These are phyloP conservation scores for Mantis religiosa DNA, from an alignment of 2,888 invertebrate species.

Conservation along the genomic window DNA sequence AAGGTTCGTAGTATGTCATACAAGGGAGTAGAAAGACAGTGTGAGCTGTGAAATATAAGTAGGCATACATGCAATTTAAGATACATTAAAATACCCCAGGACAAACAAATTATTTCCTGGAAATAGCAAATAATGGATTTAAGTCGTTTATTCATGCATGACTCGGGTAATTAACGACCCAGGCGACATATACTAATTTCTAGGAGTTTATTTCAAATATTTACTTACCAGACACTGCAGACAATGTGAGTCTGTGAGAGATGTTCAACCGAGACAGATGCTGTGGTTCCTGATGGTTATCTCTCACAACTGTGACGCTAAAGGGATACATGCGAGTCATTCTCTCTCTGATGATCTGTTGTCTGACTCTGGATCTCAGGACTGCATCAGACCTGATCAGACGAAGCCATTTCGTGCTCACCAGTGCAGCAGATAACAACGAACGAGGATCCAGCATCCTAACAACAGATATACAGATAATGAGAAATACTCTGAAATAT, in stretches of 20 bases:
- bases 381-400: constrained; percentile 10
- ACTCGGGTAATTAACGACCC: too few relatives aligned
- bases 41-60: too few relatives aligned
- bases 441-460: constrained; percentile 18
- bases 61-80: too few relatives aligned
- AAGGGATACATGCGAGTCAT: not conserved
- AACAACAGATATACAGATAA: not conserved
- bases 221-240: not conserved
- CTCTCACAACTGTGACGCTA: not conserved
- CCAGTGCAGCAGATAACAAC: constrained; percentile 14
- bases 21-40: too few relatives aligned
- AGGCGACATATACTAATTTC: too few relatives aligned
- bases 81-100: too few relatives aligned
- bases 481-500: not conserved
- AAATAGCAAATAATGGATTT: too few relatives aligned
- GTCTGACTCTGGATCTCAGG: constrained; percentile 5
- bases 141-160: too few relatives aligned
- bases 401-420: constrained; percentile 15
- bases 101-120: too few relatives aligned
- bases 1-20: too few relatives aligned
- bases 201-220: too few relatives aligned
- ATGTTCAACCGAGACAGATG: not conserved
- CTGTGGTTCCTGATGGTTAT: not conserved
- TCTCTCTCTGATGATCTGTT: not conserved
- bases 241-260: not conserved